Conservation (phyloP, 2,113 vertebrate genomes). For the Rhombomys opimus region DNA sequence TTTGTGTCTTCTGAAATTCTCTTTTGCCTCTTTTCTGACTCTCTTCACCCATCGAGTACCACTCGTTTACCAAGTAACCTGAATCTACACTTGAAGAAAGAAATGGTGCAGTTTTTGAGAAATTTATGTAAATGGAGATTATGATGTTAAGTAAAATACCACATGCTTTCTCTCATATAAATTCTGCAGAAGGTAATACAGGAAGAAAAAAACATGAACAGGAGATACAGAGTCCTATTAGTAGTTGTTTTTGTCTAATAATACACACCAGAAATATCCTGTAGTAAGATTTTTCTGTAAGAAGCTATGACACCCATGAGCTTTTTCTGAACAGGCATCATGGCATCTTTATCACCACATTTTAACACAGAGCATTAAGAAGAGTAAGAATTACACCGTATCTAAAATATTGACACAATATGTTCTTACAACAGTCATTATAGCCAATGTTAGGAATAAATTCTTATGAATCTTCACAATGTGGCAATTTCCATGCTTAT, state of each 20-base stretch:
- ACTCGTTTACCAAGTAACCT: neutral
- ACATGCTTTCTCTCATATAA: neutral
- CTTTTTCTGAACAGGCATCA: neutral
- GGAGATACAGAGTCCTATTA: neutral
- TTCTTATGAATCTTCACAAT: neutral
- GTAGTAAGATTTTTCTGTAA: neutral
- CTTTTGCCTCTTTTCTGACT: neutral
- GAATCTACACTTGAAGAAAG: neutral
- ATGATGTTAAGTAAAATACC: neutral
- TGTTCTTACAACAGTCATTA: neutral
- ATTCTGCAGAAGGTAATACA: neutral
- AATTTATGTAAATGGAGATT: neutral
- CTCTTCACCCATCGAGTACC: too few relatives aligned
- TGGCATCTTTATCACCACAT: neutral
- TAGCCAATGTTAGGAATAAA: neutral
- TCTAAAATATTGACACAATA: neutral
- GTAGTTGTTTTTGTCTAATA: neutral
- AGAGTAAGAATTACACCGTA: neutral
- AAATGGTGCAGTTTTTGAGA: neutral
- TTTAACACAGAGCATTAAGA: neutral
- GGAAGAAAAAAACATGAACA: neutral
- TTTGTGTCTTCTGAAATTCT: neutral
- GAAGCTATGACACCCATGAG: neutral
- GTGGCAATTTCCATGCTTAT: neutral
- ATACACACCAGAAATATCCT: neutral